phyloP scores from a whole-genome alignment of 2,888 invertebrate genomes.

The Nomada ruficornis region DNA sequence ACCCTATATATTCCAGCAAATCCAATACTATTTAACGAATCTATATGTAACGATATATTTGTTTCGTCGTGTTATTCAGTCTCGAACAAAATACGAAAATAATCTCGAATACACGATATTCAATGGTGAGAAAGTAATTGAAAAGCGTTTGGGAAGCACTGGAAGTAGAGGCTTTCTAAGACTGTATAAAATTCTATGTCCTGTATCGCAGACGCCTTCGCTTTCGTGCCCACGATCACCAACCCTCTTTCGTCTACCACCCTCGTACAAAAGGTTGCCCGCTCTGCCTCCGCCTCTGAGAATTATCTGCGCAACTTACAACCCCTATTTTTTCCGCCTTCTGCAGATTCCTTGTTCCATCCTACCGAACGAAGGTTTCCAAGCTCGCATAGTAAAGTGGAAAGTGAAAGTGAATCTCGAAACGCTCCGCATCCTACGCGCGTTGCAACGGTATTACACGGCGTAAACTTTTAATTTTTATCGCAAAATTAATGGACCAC shows the following conservation, averaged over 20 bases:
- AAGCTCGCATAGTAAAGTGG: slow-evolving; percentile 45
- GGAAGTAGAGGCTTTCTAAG: slow-evolving; percentile 71
- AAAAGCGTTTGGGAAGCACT: slow-evolving; percentile 13
- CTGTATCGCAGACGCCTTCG: slow-evolving; percentile 73
- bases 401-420: slow-evolving; percentile 74
- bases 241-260: slow-evolving; percentile 61
- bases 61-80: background rate
- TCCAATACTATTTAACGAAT: background rate
- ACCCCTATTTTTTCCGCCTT: slow-evolving; percentile 73
- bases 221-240: slow-evolving; percentile 56
- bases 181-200: slow-evolving; percentile 80
- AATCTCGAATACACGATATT: background rate
- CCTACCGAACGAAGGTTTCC: slow-evolving; percentile 40
- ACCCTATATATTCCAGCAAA: background rate
- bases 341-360: slow-evolving; percentile 62
- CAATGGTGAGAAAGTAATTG: background rate
- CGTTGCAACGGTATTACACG: background rate
- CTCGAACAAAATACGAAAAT: background rate
- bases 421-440: slow-evolving; percentile 66
- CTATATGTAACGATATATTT: background rate
- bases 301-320: slow-evolving; percentile 79
- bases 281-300: slow-evolving; percentile 66
- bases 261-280: slow-evolving; percentile 66
- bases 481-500: background rate
- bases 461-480: background rate